These are phyloP conservation scores for Aspidapion aeneum DNA, from an alignment of 2,888 invertebrate species.

Conservation along the genomic window DNA sequence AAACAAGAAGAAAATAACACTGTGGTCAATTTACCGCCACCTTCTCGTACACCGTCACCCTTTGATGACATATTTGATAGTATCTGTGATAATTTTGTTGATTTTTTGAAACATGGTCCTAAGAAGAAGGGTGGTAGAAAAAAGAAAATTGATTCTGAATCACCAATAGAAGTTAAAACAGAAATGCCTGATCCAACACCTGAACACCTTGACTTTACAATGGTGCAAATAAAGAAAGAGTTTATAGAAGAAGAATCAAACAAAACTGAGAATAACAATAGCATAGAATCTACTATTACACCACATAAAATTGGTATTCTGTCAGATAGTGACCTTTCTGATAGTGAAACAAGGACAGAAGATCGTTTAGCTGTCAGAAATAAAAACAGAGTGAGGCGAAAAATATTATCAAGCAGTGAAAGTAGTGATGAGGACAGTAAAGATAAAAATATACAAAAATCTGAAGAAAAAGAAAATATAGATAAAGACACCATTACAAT, in stretches of 20 bases:
- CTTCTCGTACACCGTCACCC: slow-evolving; percentile 36
- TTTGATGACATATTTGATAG: slow-evolving; percentile 59
- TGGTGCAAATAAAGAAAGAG: slow-evolving; percentile 27
- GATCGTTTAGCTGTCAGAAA: slow-evolving; percentile 24
- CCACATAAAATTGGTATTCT: background rate
- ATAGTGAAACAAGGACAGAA: slow-evolving; percentile 25
- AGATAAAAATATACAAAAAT: background rate
- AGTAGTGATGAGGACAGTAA: slow-evolving; percentile 45
- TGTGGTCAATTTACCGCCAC: slow-evolving; percentile 21
- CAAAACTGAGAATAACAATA: slow-evolving; percentile 4
- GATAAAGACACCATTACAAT: background rate
- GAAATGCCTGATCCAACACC: slow-evolving; percentile 37
- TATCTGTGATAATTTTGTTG: slow-evolving; percentile 75
- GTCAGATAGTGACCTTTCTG: slow-evolving; percentile 19
- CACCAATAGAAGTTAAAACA: slow-evolving; percentile 30
- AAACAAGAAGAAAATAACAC: slow-evolving; percentile 18
- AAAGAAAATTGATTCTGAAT: slow-evolving; percentile 46
- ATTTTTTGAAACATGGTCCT: slow-evolving; percentile 63
- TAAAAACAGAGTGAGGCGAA: slow-evolving; percentile 29
- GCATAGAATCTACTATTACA: background rate
- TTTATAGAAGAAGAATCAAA: slow-evolving; percentile 9
- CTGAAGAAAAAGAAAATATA: slow-evolving; percentile 33
- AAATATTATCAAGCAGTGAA: slow-evolving; percentile 32
- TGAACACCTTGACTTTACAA: slow-evolving; percentile 12
- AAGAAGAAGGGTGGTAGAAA: slow-evolving; percentile 50